Conservation (phyloP, 2,113 vertebrate genomes). For the Choloepus hoffmanni region DNA sequence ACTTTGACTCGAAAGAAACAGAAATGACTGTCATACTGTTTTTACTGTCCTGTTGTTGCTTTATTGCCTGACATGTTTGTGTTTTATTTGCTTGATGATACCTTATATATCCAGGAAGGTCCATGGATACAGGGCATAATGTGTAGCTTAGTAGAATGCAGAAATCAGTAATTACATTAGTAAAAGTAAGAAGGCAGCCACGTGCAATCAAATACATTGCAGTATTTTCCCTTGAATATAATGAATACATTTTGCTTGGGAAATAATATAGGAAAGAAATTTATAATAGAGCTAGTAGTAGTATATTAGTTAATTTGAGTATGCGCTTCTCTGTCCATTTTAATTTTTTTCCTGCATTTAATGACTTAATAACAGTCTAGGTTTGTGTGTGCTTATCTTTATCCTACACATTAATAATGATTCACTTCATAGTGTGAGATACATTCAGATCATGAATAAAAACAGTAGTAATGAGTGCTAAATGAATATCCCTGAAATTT, state of each 20-base stretch:
- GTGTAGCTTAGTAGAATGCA: not conserved
- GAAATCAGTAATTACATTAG: not conserved
- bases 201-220: not conserved
- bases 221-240: not conserved
- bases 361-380: slow-evolving; percentile 49
- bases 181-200: slow-evolving; percentile 52
- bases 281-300: slow-evolving; percentile 18
- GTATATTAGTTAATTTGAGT: not conserved
- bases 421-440: not conserved
- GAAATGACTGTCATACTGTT: slow-evolving; percentile 11
- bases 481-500: slow-evolving; percentile 62
- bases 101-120: not conserved
- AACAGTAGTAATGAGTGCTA: slow-evolving; percentile 31
- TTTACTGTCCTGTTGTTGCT: slow-evolving; percentile 11
- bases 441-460: slow-evolving; percentile 55
- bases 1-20: slow-evolving; percentile 27
- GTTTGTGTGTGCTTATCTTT: slow-evolving; percentile 51
- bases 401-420: slow-evolving; percentile 43
- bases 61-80: slow-evolving; percentile 1
- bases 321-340: not conserved
- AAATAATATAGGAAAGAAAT: slow-evolving; percentile 51
- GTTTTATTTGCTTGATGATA: slow-evolving; percentile 42
- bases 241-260: slow-evolving; percentile 38
- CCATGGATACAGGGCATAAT: not conserved
- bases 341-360: slow-evolving; percentile 16